phyloP scores from a whole-genome alignment of 2,113 vertebrate species.

The Nerophis ophidion region DNA sequence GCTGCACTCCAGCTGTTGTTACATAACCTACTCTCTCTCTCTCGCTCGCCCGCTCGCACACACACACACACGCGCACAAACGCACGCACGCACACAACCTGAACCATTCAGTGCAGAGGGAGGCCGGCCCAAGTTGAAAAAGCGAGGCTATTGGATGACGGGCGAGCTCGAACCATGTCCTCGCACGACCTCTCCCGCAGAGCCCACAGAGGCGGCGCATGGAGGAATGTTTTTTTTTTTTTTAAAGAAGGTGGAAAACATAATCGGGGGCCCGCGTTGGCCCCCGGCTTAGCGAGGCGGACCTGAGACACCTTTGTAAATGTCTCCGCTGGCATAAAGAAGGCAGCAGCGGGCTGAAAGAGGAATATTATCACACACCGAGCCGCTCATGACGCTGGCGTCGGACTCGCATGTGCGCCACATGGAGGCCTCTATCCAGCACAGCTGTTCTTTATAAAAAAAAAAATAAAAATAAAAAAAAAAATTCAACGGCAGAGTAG shows the following conservation, averaged over 20 bases:
- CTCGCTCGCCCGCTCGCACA: not conserved
- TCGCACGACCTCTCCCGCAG: slow-evolving; percentile 47
- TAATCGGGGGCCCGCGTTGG: slow-evolving; percentile 8
- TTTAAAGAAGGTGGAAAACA: slow-evolving; percentile 51
- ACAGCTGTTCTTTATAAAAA: slow-evolving; percentile 55
- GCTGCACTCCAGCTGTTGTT: slow-evolving; percentile 40
- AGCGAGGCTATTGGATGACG: slow-evolving; percentile 33
- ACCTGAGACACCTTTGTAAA: slow-evolving; percentile 26
- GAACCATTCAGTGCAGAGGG: slow-evolving; percentile 34
- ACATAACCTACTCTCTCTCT: slow-evolving; percentile 23
- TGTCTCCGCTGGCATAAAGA: slow-evolving; percentile 13
- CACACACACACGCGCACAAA: slow-evolving; percentile 42
- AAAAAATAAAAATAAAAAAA: not conserved
- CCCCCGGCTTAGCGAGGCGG: slow-evolving; percentile 27
- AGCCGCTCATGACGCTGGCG: slow-evolving; percentile 57
- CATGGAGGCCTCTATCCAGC: slow-evolving; percentile 58
- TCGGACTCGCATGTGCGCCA: slow-evolving; percentile 43
- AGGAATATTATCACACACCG: slow-evolving; percentile 52
- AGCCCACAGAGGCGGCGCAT: slow-evolving; percentile 25
- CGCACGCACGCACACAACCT: slow-evolving; percentile 42
- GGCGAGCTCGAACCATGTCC: slow-evolving; percentile 47
- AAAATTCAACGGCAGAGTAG: slow-evolving; percentile 14
- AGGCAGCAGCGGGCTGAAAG: slow-evolving; percentile 31
- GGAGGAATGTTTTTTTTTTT: slow-evolving; percentile 17
- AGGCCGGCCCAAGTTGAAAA: slow-evolving; percentile 7